Evolutionary conservation across 2,113 vertebrate genomes (phyloP).

Genomic region (Myxocyprinus asiaticus): DNA sequence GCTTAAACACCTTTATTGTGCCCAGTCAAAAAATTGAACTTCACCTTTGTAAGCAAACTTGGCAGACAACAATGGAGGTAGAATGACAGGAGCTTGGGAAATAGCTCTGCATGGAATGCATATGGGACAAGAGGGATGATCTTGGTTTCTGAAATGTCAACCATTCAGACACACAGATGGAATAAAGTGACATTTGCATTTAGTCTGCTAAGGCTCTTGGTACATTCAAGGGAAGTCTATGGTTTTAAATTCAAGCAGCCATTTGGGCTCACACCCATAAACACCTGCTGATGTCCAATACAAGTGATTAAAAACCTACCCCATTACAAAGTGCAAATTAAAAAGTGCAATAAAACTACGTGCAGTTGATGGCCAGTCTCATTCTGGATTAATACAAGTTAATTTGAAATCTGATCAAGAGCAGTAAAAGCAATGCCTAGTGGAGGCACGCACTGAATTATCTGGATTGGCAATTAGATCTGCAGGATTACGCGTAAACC

Average conservation of each 20-base stretch:
- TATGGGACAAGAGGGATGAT: slow-evolving; percentile 62
- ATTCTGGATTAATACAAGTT: slow-evolving; percentile 79
- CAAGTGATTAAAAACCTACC: slow-evolving; percentile 98
- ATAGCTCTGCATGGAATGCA: slow-evolving; percentile 85
- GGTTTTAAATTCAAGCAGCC: slow-evolving; percentile 78
- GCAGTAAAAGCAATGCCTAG: slow-evolving; percentile 65
- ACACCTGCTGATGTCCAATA: slow-evolving; percentile 85
- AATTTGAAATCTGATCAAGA: slow-evolving; percentile 65
- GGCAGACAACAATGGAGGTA: slow-evolving; percentile 96
- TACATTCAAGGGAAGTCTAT: slow-evolving; percentile 70
- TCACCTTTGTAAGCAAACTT: slow-evolving; percentile 90
- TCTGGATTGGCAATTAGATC: slow-evolving; percentile 63
- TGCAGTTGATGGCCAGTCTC: slow-evolving; percentile 81
- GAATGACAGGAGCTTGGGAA: slow-evolving; percentile 97
- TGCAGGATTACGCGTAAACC: slow-evolving; percentile 64
- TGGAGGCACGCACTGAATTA: slow-evolving; percentile 51
- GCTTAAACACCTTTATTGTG: slow-evolving; percentile 99
- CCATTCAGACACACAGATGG: slow-evolving; percentile 54
- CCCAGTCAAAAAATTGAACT: slow-evolving; percentile 90
- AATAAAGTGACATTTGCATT: slow-evolving; percentile 70
- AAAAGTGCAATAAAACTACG: slow-evolving; percentile 97
- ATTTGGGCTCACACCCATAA: slow-evolving; percentile 77
- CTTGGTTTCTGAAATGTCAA: slow-evolving; percentile 46
- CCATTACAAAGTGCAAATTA: slow-evolving; percentile 95
- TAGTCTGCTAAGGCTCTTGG: slow-evolving; percentile 77